Percentiles rank a stretch among this genome's conserved stretches.
phyloP scores from a whole-genome alignment of 1,140 invertebrate genomes.

The Drosophila aff. region DNA sequence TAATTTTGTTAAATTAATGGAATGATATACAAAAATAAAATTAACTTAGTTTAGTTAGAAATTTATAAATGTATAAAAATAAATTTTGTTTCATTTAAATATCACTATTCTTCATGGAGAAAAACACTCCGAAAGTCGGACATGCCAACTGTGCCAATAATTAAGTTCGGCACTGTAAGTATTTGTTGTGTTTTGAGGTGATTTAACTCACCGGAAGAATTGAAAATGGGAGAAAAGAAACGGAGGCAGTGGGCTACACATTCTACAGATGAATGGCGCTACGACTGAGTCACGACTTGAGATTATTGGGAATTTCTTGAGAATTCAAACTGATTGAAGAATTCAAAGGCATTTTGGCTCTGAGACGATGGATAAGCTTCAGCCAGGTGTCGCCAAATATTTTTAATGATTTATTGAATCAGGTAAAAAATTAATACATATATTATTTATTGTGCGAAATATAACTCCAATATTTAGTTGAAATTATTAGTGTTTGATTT shows the following conservation, averaged over 20 bases:
- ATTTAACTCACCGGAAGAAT: conserved; percentile 34
- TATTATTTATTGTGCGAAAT: not conserved
- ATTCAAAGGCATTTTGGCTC: not conserved
- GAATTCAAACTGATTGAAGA: conserved; percentile 37
- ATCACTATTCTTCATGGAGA: no score
- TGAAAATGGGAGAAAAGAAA: conserved; percentile 6
- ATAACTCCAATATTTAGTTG: not conserved
- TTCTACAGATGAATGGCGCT: conserved; percentile 18
- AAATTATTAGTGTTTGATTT: no score
- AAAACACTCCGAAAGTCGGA: no score
- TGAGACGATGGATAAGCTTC: not conserved
- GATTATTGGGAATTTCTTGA: conserved; percentile 57
- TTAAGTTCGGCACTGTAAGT: no score
- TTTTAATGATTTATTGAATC: not conserved
- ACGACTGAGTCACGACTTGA: conserved; percentile 51
- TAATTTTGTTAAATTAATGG: no score
- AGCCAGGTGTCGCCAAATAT: not conserved
- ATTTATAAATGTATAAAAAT: no score
- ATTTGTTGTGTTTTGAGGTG: conserved; percentile 26
- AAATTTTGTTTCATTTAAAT: no score
- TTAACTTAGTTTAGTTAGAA: no score
- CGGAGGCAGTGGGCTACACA: conserved; percentile 4
- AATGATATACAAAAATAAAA: no score
- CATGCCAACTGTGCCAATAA: no score
- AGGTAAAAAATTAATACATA: not conserved